Evolutionary conservation across 2,888 invertebrate genomes (phyloP).

Genomic region (Coelogynopora nodosa): DNA sequence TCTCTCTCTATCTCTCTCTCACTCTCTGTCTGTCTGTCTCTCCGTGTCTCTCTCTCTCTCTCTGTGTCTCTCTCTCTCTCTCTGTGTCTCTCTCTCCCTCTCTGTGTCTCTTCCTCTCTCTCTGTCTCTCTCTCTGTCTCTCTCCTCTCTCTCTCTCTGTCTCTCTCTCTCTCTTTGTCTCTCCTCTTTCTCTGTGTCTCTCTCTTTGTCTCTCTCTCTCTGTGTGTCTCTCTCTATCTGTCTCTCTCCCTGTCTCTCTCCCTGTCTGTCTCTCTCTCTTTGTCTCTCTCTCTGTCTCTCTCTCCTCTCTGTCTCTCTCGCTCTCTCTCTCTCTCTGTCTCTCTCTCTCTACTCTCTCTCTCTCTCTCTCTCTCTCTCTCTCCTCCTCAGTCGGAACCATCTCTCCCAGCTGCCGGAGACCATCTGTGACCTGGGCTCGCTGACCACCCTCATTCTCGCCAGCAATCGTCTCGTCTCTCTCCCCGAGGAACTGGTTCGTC

Average conservation of each 20-base stretch:
- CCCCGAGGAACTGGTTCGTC: neutral
- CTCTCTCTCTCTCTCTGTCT: no score
- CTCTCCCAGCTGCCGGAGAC: neutral
- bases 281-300: neutral
- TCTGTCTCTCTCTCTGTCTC: neutral
- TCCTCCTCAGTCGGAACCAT: neutral
- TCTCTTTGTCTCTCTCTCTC: neutral
- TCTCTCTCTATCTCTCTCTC: no score
- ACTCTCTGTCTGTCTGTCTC: neutral
- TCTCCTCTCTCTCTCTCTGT: neutral
- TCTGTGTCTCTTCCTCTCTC: neutral
- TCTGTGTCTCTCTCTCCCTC: neutral
- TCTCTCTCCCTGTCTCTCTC: no score
- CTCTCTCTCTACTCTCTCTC: no score
- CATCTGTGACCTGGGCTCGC: neutral
- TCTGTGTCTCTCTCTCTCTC: neutral
- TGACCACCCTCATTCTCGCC: neutral
- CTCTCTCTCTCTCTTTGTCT: slow-evolving; percentile 1
- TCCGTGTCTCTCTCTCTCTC: neutral
- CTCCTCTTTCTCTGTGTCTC: neutral
- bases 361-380: no score
- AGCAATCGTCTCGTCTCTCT: neutral
- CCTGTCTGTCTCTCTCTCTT: slow-evolving; percentile 1
- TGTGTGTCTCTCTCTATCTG: no score
- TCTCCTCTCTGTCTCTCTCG: no score